phyloP scores from a whole-genome alignment of 2,113 vertebrate genomes.

The Carassius carassius region DNA sequence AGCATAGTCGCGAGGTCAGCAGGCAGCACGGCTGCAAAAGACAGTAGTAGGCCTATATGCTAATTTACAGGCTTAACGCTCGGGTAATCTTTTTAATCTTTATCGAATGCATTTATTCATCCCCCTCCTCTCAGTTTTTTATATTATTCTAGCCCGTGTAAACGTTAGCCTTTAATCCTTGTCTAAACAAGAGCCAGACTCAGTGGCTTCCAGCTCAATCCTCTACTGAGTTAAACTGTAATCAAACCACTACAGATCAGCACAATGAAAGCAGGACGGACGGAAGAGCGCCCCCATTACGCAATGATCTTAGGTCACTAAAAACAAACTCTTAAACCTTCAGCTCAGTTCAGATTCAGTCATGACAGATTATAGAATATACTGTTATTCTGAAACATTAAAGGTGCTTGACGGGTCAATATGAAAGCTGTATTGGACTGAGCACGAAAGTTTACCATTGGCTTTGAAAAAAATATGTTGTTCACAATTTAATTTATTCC shows the following conservation, averaged over 20 bases:
- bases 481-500: neutral
- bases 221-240: conserved; percentile 8
- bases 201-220: conserved; percentile 17
- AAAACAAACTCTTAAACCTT: neutral
- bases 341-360: neutral
- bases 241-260: neutral
- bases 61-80: conserved; percentile 54
- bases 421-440: neutral
- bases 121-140: neutral
- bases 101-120: conserved; percentile 15
- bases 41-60: conserved; percentile 36
- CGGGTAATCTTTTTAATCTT: conserved; percentile 53
- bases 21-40: conserved; percentile 24
- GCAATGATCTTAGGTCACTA: conserved; percentile 8
- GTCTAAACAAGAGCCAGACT: conserved; percentile 21
- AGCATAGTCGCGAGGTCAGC: neutral
- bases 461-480: neutral
- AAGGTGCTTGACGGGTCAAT: neutral
- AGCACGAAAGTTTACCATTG: neutral
- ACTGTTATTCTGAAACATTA: neutral
- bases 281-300: neutral
- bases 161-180: conserved; percentile 41
- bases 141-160: neutral
- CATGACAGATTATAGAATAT: neutral
- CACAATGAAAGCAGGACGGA: neutral